phyloP scores from a whole-genome alignment of 1,140 invertebrate genomes.

The Neodiprion lecontei region DNA sequence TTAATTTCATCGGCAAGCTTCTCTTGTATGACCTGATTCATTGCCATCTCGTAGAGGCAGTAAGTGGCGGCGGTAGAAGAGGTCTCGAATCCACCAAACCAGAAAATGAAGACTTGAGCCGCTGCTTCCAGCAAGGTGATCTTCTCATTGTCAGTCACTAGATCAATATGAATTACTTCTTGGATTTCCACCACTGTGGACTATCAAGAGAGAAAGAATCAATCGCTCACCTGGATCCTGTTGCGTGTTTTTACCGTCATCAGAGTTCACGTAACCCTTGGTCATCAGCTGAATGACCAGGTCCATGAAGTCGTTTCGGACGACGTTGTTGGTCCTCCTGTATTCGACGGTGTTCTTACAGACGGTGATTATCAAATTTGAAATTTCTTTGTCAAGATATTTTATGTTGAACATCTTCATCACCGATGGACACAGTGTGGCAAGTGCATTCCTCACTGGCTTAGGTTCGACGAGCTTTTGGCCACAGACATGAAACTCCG shows the following conservation, averaged over 20 bases:
- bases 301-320: slow-evolving; percentile 57
- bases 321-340: slow-evolving; percentile 53
- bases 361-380: slow-evolving; percentile 57
- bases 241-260: slow-evolving; percentile 7
- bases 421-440: slow-evolving; percentile 17
- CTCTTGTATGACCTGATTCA: slow-evolving; percentile 40
- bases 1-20: slow-evolving; percentile 36
- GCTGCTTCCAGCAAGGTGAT: slow-evolving; percentile 31
- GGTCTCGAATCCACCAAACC: slow-evolving; percentile 54
- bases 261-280: slow-evolving; percentile 30
- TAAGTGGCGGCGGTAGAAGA: slow-evolving; percentile 41
- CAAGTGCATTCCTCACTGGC: slow-evolving; percentile 38
- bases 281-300: slow-evolving; percentile 43
- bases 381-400: slow-evolving; percentile 31
- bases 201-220: neutral
- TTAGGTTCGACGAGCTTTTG: slow-evolving; percentile 38
- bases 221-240: slow-evolving; percentile 30
- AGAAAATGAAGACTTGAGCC: slow-evolving; percentile 40
- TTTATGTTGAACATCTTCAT: slow-evolving; percentile 23
- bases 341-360: slow-evolving; percentile 62
- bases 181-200: slow-evolving; percentile 6
- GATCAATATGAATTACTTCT: slow-evolving; percentile 36
- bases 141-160: slow-evolving; percentile 50
- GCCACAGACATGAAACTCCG: slow-evolving; percentile 35
- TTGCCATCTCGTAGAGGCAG: slow-evolving; percentile 43